Base-by-base conservation (phyloP, 92 coral and sea anemone species). In the Bergia puertoricense region DNA sequence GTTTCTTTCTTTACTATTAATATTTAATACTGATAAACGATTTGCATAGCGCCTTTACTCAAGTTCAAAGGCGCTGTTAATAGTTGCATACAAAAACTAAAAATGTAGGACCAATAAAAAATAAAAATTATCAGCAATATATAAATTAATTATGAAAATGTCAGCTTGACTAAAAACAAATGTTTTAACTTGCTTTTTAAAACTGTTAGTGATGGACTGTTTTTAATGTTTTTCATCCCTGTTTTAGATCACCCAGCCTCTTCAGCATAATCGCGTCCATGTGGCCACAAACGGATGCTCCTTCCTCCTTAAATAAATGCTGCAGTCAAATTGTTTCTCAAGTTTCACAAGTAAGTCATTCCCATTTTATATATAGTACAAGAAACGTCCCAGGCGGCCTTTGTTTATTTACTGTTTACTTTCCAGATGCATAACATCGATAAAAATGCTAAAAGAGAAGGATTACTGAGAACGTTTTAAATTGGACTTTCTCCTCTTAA, bases 191-290 rank as follows among this genome's bases (percentile, higher is more conserved):
- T 30, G 30, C 30, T 30, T 30, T 30, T 30, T 30, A 30, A 30
- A 30, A 30, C 30, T 30, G 30, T 30, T 30, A 30, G 30, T 30
- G 30, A 30, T 30, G 30, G 30, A 30, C 8, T 77, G 68, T 13
- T 54, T 54, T 4, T 48, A 18, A 20, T 62, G 8, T 16, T n/a
- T 13, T 30, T 67, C 43, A 51, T 23, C 66, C 13, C 69, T 45
- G 42, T 5, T n/a, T 30, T 68, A 83, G 86, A 73, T 69, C 77
- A 18, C 78, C 77, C 0, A 57, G 86, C 37, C 62, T 83, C 65
- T 83, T 83, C 59, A 83, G 77, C 38, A 22, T 83, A 2, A 83
- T 83, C 66, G 13, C 78, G 3, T 43, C 86, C 43, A 67, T 83
- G 86, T 67, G 65, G 4, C 42, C 76, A 4, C 78, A 45, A n/a